Conservation (phyloP, 2,797 vertebrate genomes). For the Enteromius anoplus region DNA sequence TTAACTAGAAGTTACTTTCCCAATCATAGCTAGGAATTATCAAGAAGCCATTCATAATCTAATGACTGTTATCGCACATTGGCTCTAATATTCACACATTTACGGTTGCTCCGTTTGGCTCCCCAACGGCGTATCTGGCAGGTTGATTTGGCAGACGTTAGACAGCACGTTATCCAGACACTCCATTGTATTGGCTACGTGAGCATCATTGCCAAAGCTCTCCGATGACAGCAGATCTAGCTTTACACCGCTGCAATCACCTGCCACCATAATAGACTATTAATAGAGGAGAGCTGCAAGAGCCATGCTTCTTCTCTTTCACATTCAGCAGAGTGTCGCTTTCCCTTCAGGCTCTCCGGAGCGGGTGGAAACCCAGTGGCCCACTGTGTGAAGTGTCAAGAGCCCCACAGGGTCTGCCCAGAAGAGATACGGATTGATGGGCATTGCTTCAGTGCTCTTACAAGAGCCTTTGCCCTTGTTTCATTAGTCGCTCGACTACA, state of each 20-base stretch:
- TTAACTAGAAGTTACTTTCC: background rate
- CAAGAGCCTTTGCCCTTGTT: slow-evolving; percentile 34
- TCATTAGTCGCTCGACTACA: slow-evolving; percentile 3
- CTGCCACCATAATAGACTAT: slow-evolving; percentile 74
- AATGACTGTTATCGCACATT: slow-evolving; percentile 49
- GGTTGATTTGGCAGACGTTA: slow-evolving; percentile 29
- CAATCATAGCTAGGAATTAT: background rate
- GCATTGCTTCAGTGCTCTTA: slow-evolving; percentile 5
- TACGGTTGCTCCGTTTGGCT: slow-evolving; percentile 14
- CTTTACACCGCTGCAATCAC: slow-evolving; percentile 68
- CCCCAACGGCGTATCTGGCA: background rate
- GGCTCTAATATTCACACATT: slow-evolving; percentile 17
- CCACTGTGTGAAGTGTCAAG: background rate
- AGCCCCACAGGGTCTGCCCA: slow-evolving; percentile 8
- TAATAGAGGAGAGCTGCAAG: slow-evolving; percentile 65
- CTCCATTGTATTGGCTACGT: slow-evolving; percentile 43
- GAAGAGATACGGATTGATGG: background rate
- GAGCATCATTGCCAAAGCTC: slow-evolving; percentile 58
- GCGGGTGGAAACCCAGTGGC: background rate
- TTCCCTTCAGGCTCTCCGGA: slow-evolving; percentile 56
- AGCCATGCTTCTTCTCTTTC: slow-evolving; percentile 68
- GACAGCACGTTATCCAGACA: slow-evolving; percentile 10
- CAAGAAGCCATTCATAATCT: background rate
- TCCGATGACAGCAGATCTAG: slow-evolving; percentile 67
- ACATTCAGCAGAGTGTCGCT: slow-evolving; percentile 49